Conservation (phyloP, 2,113 vertebrate species). For the Pterocles gutturalis region DNA sequence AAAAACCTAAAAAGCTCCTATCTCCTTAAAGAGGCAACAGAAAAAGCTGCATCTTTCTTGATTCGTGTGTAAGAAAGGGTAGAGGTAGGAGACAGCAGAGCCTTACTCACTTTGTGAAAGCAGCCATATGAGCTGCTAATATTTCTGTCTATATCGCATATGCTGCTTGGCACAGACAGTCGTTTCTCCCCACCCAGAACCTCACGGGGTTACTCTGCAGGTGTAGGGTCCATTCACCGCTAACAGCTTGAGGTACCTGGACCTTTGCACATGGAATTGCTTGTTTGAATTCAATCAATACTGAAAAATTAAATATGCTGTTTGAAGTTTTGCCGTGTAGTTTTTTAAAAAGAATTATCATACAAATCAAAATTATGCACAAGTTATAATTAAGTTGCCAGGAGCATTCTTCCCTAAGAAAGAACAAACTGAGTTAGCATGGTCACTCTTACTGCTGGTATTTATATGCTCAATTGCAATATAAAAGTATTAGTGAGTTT, state of each 20-base stretch:
- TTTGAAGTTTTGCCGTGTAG: not conserved
- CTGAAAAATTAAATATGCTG: not conserved
- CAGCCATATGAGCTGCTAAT: not conserved
- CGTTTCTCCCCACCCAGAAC: not conserved
- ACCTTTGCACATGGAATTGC: not conserved
- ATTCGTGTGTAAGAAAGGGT: not conserved
- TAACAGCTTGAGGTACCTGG: not conserved
- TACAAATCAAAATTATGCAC: not conserved
- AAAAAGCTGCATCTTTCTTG: not conserved
- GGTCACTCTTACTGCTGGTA: not conserved
- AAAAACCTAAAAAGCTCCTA: not conserved
- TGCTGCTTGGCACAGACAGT: not conserved
- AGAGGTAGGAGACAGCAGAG: not conserved
- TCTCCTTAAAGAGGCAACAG: not conserved
- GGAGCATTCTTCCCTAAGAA: not conserved
- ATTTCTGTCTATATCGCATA: not conserved
- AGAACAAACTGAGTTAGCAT: not conserved
- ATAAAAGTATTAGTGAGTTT: constrained; percentile 5
- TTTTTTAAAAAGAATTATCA: not conserved
- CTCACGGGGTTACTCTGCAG: not conserved
- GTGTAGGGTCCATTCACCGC: not conserved
- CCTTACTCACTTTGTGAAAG: not conserved
- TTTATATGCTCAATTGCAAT: not conserved
- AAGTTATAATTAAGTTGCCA: not conserved
- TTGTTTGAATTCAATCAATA: not conserved